Conservation (phyloP, 2,888 invertebrate genomes). For the Megaustenia siamemsis region DNA sequence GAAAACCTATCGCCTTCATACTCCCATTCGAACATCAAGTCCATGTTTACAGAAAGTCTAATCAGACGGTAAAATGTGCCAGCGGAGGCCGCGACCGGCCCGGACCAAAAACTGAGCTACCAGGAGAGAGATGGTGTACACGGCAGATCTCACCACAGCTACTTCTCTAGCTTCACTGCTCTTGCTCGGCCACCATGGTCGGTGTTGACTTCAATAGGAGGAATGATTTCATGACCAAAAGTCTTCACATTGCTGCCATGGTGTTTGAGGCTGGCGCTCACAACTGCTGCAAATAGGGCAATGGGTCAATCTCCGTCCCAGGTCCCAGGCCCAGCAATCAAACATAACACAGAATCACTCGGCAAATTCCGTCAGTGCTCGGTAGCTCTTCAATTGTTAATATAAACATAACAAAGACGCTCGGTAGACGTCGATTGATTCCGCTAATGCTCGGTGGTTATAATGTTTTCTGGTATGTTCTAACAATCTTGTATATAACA, state of each 20-base stretch:
- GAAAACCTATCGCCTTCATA: constrained; percentile 91
- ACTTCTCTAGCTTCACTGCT: background rate
- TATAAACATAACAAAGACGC: constrained; percentile 77
- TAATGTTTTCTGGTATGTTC: no score
- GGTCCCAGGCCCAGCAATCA: constrained; percentile 34
- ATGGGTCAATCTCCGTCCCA: constrained; percentile 28
- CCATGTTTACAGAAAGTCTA: constrained; percentile 66
- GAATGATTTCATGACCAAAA: background rate
- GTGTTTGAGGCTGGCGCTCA: constrained; percentile 29
- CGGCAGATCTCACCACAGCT: constrained; percentile 19
- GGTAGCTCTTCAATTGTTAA: no score
- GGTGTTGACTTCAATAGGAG: background rate
- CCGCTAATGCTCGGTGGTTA: no score
- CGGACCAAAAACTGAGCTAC: constrained; percentile 43
- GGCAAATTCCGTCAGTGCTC: no score
- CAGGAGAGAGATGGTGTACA: constrained; percentile 28
- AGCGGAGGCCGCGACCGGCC: constrained; percentile 22
- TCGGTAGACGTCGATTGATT: constrained; percentile 62
- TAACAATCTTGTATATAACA: no score
- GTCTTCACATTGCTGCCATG: constrained; percentile 6
- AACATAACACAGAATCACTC: constrained; percentile 59
- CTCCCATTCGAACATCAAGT: constrained; percentile 87
- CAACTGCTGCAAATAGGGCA: constrained; percentile 50
- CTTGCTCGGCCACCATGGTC: constrained; percentile 10
- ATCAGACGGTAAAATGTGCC: background rate